phyloP scores from a whole-genome alignment of 30 jellyfish, hydroid and myxozoan species.

The Sanderia malayensis region DNA sequence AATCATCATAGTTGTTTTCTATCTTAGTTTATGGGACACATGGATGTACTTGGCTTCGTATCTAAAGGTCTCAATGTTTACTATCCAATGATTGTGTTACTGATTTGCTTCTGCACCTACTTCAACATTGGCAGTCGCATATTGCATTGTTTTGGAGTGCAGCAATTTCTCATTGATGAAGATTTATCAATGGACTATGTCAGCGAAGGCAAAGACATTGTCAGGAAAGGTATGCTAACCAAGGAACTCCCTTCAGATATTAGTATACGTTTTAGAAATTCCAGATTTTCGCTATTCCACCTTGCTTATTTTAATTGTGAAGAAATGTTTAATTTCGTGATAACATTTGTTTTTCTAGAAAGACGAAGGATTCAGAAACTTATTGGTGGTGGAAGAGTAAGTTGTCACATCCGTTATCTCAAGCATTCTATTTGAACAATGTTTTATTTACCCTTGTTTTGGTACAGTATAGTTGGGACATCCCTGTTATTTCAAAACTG shows the following conservation, averaged over 20 bases:
- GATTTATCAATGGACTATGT: constrained; percentile 89
- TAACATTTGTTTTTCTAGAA: constrained; percentile 15
- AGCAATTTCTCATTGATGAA: constrained; percentile 88
- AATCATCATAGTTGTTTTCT: no score
- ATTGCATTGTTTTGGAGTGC: constrained; percentile 83
- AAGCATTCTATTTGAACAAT: no score
- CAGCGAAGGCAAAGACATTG: constrained; percentile 86
- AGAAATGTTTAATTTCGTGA: no score
- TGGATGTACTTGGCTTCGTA: constrained; percentile 85
- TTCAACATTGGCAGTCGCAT: constrained; percentile 86
- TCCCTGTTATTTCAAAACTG: no score
- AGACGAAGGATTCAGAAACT: constrained; percentile 52
- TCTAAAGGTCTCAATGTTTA: constrained; percentile 93
- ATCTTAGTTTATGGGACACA: constrained; percentile 93
- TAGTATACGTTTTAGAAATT: background rate
- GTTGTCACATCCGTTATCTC: no score
- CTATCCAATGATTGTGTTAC: constrained; percentile 85
- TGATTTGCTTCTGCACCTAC: constrained; percentile 89
- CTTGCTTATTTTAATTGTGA: no score
- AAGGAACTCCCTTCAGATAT: no score
- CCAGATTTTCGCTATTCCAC: no score
- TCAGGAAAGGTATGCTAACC: constrained; percentile 71
- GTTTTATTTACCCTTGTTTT: no score
- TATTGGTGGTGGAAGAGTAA: constrained; percentile 69
- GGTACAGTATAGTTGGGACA: no score